A percentile compares a stretch with the other conserved stretches of the same genome.
Conservation (phyloP, 1,140 invertebrate genomes). For the Heliconius congener region DNA sequence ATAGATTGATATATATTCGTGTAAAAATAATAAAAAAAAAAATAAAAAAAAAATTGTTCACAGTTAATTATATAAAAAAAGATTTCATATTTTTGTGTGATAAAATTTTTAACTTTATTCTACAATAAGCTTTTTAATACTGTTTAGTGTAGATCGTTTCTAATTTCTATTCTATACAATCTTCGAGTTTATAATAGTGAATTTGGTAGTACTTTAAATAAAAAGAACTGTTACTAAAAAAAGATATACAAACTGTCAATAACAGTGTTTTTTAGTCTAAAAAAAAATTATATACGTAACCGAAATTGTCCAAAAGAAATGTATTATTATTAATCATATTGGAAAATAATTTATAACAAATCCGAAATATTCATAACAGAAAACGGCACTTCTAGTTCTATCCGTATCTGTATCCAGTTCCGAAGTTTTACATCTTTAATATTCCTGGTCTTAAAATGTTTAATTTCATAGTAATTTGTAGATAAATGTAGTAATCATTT, state of each 20-base stretch:
- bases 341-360: too few relatives aligned
- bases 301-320: too few relatives aligned
- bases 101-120: neutral
- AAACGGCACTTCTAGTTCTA: too few relatives aligned
- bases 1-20: neutral
- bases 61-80: neutral
- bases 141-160: conserved; percentile 1
- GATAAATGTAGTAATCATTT: neutral
- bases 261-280: too few relatives aligned
- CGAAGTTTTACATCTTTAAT: too few relatives aligned
- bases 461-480: neutral
- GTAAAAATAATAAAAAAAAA: neutral
- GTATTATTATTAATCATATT: too few relatives aligned
- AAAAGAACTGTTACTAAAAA: too few relatives aligned
- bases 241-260: too few relatives aligned
- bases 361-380: too few relatives aligned
- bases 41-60: neutral
- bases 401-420: too few relatives aligned
- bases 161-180: neutral
- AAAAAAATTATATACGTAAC: too few relatives aligned
- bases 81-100: neutral
- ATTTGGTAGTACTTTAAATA: neutral
- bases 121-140: neutral
- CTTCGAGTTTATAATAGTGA: neutral
- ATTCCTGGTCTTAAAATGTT: neutral